Percentiles rank a stretch among this genome's conserved stretches.
Evolutionary conservation across 2,888 invertebrate species (phyloP).

Genomic region (Phragmatobia fuliginosa): DNA sequence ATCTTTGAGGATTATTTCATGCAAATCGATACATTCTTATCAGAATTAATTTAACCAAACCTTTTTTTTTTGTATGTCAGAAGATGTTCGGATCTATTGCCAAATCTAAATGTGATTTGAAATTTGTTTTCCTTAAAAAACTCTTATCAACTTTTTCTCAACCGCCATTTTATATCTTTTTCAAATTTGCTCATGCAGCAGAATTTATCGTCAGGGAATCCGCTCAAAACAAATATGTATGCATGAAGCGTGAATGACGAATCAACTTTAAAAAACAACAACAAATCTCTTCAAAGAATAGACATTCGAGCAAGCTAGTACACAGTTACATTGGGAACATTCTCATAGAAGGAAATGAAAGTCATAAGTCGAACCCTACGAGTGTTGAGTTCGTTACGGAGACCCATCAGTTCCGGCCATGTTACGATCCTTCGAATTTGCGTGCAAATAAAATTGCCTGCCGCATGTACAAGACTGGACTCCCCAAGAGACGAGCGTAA

Average conservation of each 20-base stretch:
- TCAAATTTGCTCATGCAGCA: not conserved
- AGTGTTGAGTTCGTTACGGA: slow-evolving; percentile 68
- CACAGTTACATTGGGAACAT: slow-evolving; percentile 25
- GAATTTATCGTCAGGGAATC: not conserved
- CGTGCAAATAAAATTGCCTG: slow-evolving; percentile 76
- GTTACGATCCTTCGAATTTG: slow-evolving; percentile 79
- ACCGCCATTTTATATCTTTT: not conserved
- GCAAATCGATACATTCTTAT: not conserved
- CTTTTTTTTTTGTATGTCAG: not conserved
- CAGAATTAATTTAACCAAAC: not conserved
- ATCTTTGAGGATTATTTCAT: not conserved
- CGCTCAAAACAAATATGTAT: not conserved
- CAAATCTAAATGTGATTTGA: not conserved
- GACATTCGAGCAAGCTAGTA: slow-evolving; percentile 27
- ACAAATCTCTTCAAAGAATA: slow-evolving; percentile 11
- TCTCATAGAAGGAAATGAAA: slow-evolving; percentile 71
- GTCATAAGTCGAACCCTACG: slow-evolving; percentile 67
- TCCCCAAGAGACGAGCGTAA: slow-evolving; percentile 64
- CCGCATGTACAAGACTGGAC: slow-evolving; percentile 65
- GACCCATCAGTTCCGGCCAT: slow-evolving; percentile 66
- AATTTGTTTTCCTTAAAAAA: too few relatives aligned
- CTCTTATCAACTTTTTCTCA: not conserved
- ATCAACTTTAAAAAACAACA: slow-evolving; percentile 4
- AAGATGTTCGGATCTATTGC: not conserved
- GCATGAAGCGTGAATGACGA: not conserved